Conservation (phyloP, 2,797 vertebrate genomes). For the Nyctibius grandis region DNA sequence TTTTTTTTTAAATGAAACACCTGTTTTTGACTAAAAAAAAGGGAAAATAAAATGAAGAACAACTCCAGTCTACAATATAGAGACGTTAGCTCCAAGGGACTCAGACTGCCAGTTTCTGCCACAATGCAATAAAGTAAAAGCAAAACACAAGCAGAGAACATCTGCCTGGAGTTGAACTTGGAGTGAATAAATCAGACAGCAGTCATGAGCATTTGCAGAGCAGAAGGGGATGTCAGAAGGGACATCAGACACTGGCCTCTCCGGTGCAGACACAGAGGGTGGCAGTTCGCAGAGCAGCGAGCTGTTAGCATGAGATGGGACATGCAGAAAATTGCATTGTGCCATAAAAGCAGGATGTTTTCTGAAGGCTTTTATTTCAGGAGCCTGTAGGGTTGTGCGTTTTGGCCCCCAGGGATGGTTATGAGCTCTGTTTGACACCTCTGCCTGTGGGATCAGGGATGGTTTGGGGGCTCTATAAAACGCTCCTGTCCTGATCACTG, state of each 20-base stretch:
- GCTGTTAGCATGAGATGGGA: neutral
- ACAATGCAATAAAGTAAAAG: neutral
- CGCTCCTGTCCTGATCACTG: accelerated
- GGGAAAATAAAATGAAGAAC: neutral
- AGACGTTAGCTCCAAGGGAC: neutral
- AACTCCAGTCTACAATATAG: neutral
- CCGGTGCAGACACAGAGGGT: neutral
- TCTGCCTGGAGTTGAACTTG: neutral
- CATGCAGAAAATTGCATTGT: neutral
- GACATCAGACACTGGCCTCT: neutral
- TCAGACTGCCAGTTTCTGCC: neutral
- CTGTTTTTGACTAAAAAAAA: neutral
- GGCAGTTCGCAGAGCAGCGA: neutral
- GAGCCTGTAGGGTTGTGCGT: too few relatives aligned
- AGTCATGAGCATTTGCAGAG: neutral
- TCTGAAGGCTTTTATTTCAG: neutral
- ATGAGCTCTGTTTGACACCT: neutral
- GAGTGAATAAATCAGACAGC: neutral
- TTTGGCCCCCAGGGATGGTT: neutral
- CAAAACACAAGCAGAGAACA: neutral
- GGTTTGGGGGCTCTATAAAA: neutral
- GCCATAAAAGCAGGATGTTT: neutral
- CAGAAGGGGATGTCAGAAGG: neutral
- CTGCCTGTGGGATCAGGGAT: neutral
- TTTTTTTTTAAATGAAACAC: neutral